A percentile compares a stretch with the other conserved stretches of the same genome.
Evolutionary conservation across 1,140 invertebrate species (phyloP).

Genomic region (Procambarus virginalis): DNA sequence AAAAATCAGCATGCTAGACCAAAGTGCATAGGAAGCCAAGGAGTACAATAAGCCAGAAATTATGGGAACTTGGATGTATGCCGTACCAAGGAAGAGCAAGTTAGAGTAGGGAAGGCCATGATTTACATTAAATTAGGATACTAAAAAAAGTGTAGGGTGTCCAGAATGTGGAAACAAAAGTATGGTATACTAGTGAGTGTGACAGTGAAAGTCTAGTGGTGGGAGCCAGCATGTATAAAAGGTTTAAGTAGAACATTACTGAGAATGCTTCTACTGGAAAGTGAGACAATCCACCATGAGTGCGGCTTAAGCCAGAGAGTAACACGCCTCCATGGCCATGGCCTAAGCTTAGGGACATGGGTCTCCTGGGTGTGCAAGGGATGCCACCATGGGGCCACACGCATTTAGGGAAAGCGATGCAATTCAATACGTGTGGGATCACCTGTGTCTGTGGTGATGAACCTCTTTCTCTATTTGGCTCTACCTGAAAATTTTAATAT

Average conservation of each 20-base stretch:
- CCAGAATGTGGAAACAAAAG: too few relatives aligned
- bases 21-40: neutral
- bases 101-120: too few relatives aligned
- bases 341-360: neutral
- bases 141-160: too few relatives aligned
- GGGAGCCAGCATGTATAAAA: neutral
- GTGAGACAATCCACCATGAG: neutral
- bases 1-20: neutral
- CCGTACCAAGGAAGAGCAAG: too few relatives aligned
- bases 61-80: neutral
- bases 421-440: neutral
- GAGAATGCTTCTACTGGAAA: neutral
- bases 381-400: neutral
- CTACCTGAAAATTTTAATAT: neutral
- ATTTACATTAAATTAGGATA: too few relatives aligned
- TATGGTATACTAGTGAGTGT: too few relatives aligned
- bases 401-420: neutral
- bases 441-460: neutral
- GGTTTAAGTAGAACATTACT: too few relatives aligned
- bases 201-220: too few relatives aligned
- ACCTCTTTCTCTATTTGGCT: neutral
- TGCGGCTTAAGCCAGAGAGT: neutral
- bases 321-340: neutral
- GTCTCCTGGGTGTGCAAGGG: neutral
- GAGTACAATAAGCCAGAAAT: neutral